Evolutionary conservation across 2,113 vertebrate species (phyloP), one percentile per base, ranked within the genome.

Genomic region (Amia ocellicauda): DNA sequence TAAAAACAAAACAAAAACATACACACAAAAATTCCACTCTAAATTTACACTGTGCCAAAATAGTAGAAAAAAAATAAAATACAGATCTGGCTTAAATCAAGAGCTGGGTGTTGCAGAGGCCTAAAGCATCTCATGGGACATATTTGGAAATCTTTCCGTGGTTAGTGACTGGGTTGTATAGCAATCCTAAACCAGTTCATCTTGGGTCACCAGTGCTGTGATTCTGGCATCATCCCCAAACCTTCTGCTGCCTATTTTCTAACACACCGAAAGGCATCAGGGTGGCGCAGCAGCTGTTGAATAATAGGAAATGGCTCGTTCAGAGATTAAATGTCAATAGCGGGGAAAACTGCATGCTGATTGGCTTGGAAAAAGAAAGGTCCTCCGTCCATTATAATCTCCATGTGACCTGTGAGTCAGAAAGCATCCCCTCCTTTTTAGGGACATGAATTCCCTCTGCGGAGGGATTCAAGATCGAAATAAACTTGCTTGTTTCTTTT

Each of bases 11-110:
- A 77, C 73, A 78, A 75, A 83, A 76, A 80, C 67, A 74, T 72
- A 73, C 72, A 63, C n/a, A 60, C 70, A 58, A 50, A 69, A 71
- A 31, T 90, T 88, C 88, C 86, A 85, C 83, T 76, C 76, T 83
- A 85, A 85, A 84, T 85, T 70, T 68, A 58, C 62, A 69, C 36
- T 29, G 69, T 74, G 63, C 76, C 69, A 77, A 75, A 79, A 71
- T 68, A 69, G 17, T 28, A 11, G 49, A 51, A 28, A 78, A 77
- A 77, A 62, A 28, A 27, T 54, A 45, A 40, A 47, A 50, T 67
- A 67, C 59, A 63, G 67, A 52, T 73, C 64, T 74, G 77, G 76
- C 69, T 72, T 50, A 66, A 62, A 72, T 76, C 69, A 73, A 54
- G 10, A 47, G 59, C 60, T 51, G 53, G 70, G 47, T 60, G 74